Evolutionary conservation across 2,113 vertebrate genomes (phyloP), one percentile per base, ranked within the genome.

Genomic region (Seriola aureovittata): DNA sequence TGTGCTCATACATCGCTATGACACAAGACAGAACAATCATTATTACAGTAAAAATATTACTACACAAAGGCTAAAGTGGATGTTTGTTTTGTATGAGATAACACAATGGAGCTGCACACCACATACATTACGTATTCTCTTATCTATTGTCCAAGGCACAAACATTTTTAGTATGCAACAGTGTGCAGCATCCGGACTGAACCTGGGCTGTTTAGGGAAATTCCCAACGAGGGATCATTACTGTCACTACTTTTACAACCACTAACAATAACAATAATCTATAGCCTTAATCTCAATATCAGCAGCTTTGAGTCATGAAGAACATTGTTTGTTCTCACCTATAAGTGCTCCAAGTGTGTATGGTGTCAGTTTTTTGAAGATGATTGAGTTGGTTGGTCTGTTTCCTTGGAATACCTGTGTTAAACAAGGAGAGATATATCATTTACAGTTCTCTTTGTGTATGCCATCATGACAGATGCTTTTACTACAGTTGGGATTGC

Each of bases 1-100:
- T 99, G 93, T 99, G 98, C 78, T 99, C 98, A 40, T 99, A 99
- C 97, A 99, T 96, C 3, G 98, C 98, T 99, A 87, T 8, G 60
- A 93, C 74, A 78, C 80, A 11, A 46, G 8, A 79, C n/a, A 78
- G 16, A 55, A 75, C 38, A 59, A 89, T 57, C 1, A 59, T 60
- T 36, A 32, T 25, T 40, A 40, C 42, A 59, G 10, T 4, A 44
- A 17, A 63, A 14, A 5, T 58, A 69, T 23, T 3, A 50, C 16
- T 11, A 0, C 3, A 55, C 13, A 55, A 17, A 48, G 40, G 14
- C 3, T 10, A 19, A 21, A 25, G 16, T 40, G 12, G 21, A 1
- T 36, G 13, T 40, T 40, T 52, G 1, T 38, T 38, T 17, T 70
- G 3, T 4, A 81, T 32, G 34, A 66, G 44, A 21, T n/a, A 40